Base-by-base conservation (phyloP, 2,113 vertebrate species). In the Lampris megalopsis region DNA sequence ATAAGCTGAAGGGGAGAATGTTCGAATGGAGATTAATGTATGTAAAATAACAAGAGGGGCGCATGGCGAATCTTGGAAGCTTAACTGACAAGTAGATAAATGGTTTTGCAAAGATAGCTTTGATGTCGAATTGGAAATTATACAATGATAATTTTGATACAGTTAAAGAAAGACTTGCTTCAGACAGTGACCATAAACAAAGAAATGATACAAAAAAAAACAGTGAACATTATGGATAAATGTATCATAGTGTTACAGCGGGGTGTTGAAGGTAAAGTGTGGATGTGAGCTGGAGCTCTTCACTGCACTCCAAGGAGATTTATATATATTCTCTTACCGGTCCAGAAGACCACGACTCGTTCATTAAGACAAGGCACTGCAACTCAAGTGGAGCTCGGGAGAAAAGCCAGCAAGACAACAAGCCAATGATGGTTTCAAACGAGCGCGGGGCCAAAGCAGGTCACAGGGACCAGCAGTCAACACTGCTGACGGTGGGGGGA, bases 231-330 rank as follows among this genome's bases (percentile, higher is more conserved):
- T 81, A 72, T 78, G 68, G 87, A 83, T 78, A 63, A 77, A 82
- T 86, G 50, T 77, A 78, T 89, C 64, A 86, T 73, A 73, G 63
- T 61, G 69, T 70, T 67, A 80, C 45, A 70, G 49, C 71, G 71
- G 49, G 69, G 68, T 36, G 63, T 67, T 54, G 79, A 76, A 73
- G 67, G 71, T 92, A 82, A 92, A 89, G 77, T 83, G 82, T 38
- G 54, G 79, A 82, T 63, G 89, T 70, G 70, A 74, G 68, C 57
- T 84, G 83, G 83, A 84, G 74, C 81, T 77, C 80, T 85, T 89
- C 79, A 70, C 56, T 83, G 87, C 81, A 86, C 81, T 90, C 90
- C 86, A 41, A 80, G 62, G 61, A 79, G 80, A 89, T 82, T 84
- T 84, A 88, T 85, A 90, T 75, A 82, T 73, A 85, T 78, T 78